Percentiles rank a stretch among this genome's conserved stretches.
Conservation (phyloP, 2,888 invertebrate species). For the Melinaea marsaeus region DNA sequence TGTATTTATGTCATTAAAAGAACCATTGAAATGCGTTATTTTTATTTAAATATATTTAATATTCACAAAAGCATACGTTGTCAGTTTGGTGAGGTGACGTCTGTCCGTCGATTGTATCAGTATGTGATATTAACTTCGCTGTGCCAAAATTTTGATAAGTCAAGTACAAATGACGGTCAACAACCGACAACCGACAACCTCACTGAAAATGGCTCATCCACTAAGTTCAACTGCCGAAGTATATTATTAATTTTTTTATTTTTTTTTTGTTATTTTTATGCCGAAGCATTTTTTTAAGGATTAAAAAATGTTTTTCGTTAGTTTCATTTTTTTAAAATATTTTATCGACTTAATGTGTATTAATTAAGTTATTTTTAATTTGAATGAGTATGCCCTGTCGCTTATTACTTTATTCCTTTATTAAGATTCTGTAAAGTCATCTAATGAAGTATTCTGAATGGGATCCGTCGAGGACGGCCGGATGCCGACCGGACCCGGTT, state of each 20-base stretch:
- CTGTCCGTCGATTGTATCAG: conserved; percentile 32
- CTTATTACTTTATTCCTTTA: conserved; percentile 47
- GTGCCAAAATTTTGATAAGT: conserved; percentile 42
- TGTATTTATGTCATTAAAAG: too few species aligned
- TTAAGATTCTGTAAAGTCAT: conserved; percentile 64
- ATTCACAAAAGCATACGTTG: conserved; percentile 8
- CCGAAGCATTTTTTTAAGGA: background rate
- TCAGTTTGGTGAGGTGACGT: conserved; percentile 15
- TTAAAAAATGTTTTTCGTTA: too few species aligned
- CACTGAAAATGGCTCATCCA: conserved; percentile 60
- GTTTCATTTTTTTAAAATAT: too few species aligned
- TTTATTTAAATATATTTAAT: too few species aligned
- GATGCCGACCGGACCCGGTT: conserved; percentile 47
- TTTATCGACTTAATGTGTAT: too few species aligned
- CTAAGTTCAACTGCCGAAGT: conserved; percentile 53
- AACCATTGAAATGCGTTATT: too few species aligned
- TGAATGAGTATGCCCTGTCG: conserved; percentile 21
- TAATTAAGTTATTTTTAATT: conserved; percentile 8
- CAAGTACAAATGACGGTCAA: conserved; percentile 53
- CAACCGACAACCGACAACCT: conserved; percentile 63
- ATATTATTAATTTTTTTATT: too few species aligned
- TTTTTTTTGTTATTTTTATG: background rate
- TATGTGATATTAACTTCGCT: conserved; percentile 44
- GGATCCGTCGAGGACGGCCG: conserved; percentile 38
- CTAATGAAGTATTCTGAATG: conserved; percentile 71